Evolutionary conservation across 2,113 vertebrate species (phyloP).

Genomic region (Jacana jacana): DNA sequence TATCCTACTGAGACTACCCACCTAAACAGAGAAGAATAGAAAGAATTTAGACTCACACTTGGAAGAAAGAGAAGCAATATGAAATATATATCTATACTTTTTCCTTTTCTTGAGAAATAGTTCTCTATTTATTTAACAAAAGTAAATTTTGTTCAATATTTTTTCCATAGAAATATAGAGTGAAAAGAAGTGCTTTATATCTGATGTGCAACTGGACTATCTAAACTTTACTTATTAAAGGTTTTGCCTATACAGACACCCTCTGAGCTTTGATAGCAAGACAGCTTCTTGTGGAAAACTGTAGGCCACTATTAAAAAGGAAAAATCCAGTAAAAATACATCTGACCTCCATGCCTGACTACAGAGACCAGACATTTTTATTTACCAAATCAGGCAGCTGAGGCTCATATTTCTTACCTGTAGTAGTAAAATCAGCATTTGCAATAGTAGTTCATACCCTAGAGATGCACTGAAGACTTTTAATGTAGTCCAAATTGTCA

Average conservation of each 20-base stretch:
- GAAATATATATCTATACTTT: slow-evolving; percentile 30
- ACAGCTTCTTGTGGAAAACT: background rate
- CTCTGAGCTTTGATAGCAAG: background rate
- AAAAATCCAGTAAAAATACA: background rate
- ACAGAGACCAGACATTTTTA: background rate
- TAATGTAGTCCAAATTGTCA: background rate
- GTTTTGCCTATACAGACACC: background rate
- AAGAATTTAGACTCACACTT: background rate
- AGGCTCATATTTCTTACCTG: background rate
- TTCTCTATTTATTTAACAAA: slow-evolving; percentile 53
- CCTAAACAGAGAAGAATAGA: background rate
- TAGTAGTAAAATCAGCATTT: background rate
- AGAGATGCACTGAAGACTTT: background rate
- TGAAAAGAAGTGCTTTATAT: slow-evolving; percentile 37
- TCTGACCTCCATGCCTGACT: background rate
- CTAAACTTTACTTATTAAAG: slow-evolving; percentile 1
- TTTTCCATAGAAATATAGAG: slow-evolving; percentile 64
- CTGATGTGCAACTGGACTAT: background rate
- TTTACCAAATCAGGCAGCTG: background rate
- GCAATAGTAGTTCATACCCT: background rate
- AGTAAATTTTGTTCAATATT: slow-evolving; percentile 34
- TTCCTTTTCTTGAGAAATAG: slow-evolving; percentile 14
- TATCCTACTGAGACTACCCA: background rate
- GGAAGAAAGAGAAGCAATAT: slow-evolving; percentile 22
- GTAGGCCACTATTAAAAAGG: background rate